A percentile compares a stretch with the other conserved stretches of the same genome.
Evolutionary conservation across 2,113 vertebrate genomes (phyloP).

Genomic region (Anser cygnoides): DNA sequence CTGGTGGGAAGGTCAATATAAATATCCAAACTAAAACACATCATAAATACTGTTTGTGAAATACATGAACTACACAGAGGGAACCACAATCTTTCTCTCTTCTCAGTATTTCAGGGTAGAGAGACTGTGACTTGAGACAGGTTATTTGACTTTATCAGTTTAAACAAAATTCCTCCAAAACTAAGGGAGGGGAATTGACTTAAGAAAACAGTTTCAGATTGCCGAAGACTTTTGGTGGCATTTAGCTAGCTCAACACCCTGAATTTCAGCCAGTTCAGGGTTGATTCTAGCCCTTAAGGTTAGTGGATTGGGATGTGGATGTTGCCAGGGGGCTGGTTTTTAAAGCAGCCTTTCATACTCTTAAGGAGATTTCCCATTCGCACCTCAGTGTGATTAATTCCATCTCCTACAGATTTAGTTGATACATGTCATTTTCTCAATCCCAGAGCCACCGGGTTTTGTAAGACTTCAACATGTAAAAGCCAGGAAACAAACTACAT

Average conservation of each 20-base stretch:
- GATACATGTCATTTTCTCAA: conserved; percentile 29
- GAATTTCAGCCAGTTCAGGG: neutral
- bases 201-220: neutral
- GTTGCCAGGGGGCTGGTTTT: neutral
- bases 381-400: conserved; percentile 25
- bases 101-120: neutral
- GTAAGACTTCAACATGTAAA: neutral
- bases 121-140: neutral
- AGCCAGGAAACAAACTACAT: conserved; percentile 12
- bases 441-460: neutral
- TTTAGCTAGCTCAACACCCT: neutral
- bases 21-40: neutral
- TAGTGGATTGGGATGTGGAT: neutral
- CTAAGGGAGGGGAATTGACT: neutral
- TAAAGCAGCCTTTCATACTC: conserved; percentile 10
- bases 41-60: neutral
- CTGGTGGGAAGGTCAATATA: neutral
- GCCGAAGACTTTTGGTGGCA: neutral
- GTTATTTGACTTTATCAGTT: neutral
- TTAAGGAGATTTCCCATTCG: conserved; percentile 30
- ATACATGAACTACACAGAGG: neutral
- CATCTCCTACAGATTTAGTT: conserved; percentile 38
- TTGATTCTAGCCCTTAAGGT: neutral
- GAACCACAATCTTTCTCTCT: neutral
- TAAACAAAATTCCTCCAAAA: neutral